Percentiles rank a stretch among this genome's conserved stretches.
phyloP scores from a whole-genome alignment of 2,888 invertebrate species.

The Thymelicus sylvestris region DNA sequence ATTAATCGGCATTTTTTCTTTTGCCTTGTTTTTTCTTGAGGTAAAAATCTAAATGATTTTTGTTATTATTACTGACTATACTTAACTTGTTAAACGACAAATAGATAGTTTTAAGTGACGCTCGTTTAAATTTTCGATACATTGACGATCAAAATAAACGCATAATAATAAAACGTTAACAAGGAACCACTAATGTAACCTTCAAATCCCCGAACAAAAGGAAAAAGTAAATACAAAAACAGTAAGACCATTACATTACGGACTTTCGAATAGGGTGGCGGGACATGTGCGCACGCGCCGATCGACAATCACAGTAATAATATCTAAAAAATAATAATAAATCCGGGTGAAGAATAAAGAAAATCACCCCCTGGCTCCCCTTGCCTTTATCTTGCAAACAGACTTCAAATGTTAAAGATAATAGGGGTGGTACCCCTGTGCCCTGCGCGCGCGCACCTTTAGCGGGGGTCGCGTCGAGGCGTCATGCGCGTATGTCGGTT shows the following conservation, averaged over 20 bases:
- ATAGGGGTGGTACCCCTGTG: slow-evolving; percentile 77
- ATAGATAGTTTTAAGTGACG: neutral
- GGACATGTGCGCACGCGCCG: slow-evolving; percentile 83
- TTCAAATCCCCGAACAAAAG: slow-evolving; percentile 75
- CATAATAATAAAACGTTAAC: slow-evolving; percentile 37
- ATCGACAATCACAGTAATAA: slow-evolving; percentile 81
- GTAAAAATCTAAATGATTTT: slow-evolving; percentile 8
- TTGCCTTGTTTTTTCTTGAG: too few species aligned
- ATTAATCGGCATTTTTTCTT: slow-evolving; percentile 16
- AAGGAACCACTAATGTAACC: slow-evolving; percentile 70
- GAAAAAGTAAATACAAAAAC: slow-evolving; percentile 63
- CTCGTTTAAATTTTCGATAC: neutral
- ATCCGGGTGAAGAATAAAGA: slow-evolving; percentile 84
- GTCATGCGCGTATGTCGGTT: slow-evolving; percentile 70
- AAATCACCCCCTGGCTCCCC: slow-evolving; percentile 81
- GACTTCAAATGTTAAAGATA: slow-evolving; percentile 84
- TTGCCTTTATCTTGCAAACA: slow-evolving; percentile 84
- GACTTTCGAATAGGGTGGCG: slow-evolving; percentile 65
- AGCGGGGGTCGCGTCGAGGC: slow-evolving; percentile 69
- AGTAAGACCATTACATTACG: slow-evolving; percentile 75
- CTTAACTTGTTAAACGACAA: neutral
- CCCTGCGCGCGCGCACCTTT: slow-evolving; percentile 72
- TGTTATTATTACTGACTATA: neutral
- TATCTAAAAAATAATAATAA: slow-evolving; percentile 85
- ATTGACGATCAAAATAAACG: slow-evolving; percentile 17